Evolutionary conservation across 2,888 invertebrate genomes (phyloP).

Genomic region (Heteromurus nitidus): DNA sequence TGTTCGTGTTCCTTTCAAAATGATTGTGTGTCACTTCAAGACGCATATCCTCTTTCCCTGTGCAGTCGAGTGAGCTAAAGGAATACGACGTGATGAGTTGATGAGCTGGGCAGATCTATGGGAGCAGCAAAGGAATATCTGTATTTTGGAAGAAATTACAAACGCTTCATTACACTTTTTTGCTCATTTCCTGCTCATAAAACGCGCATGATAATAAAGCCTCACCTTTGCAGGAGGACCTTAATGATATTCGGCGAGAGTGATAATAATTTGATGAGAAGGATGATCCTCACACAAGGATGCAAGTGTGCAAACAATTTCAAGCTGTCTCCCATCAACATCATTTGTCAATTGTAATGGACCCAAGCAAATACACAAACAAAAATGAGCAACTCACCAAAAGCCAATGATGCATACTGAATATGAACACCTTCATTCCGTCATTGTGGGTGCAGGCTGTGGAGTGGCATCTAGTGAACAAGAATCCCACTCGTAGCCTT

Average conservation of each 20-base stretch:
- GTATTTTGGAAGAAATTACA: slow-evolving; percentile 23
- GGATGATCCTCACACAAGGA: too few species aligned
- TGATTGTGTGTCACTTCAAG: too few species aligned
- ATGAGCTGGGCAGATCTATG: background rate
- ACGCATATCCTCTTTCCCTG: background rate
- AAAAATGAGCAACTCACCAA: background rate
- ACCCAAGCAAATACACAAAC: background rate
- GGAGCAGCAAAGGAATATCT: too few species aligned
- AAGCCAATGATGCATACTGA: too few species aligned
- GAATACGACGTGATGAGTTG: too few species aligned
- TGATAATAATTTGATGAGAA: slow-evolving; percentile 21
- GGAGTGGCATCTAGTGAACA: slow-evolving; percentile 18
- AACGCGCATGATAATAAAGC: background rate
- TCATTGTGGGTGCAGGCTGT: background rate
- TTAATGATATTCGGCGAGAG: background rate
- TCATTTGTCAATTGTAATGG: background rate
- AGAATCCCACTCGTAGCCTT: slow-evolving; percentile 14
- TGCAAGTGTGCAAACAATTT: background rate
- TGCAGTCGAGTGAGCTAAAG: slow-evolving; percentile 8
- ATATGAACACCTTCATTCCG: slow-evolving; percentile 5
- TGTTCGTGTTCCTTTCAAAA: too few species aligned
- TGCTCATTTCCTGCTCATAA: slow-evolving; percentile 22
- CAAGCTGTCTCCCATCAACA: background rate
- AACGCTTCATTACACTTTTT: slow-evolving; percentile 24
- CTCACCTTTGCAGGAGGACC: background rate